These are phyloP conservation scores for Sebastes diploproa DNA, from an alignment of 2,797 vertebrate species.

Conservation along the genomic window DNA sequence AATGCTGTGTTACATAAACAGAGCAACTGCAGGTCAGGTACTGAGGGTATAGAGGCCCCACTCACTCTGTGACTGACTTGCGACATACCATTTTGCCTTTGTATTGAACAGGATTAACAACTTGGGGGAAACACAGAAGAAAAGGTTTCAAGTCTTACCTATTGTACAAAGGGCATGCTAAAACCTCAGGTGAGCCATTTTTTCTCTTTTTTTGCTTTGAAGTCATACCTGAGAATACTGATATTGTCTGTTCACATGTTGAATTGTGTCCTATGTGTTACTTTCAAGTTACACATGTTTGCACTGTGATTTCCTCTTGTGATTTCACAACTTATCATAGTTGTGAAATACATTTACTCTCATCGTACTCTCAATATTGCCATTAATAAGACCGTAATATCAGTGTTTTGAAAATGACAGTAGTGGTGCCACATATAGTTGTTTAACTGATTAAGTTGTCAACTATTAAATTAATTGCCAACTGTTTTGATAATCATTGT, in stretches of 20 bases:
- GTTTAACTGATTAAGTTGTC: too few relatives aligned
- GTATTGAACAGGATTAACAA: constrained; percentile 77
- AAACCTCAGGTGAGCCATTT: constrained; percentile 70
- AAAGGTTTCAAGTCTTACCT: constrained; percentile 61
- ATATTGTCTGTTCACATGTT: not conserved
- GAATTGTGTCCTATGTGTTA: not conserved
- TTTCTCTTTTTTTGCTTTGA: not conserved
- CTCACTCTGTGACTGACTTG: constrained; percentile 55
- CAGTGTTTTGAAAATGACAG: too few relatives aligned
- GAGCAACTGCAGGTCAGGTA: constrained; percentile 65
- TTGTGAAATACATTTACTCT: not conserved
- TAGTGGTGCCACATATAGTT: too few relatives aligned
- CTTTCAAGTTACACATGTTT: not conserved
- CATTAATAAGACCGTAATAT: too few relatives aligned
- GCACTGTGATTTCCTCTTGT: not conserved
- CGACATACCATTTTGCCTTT: constrained; percentile 74
- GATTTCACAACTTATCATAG: not conserved
- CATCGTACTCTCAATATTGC: not conserved
- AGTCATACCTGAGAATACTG: not conserved
- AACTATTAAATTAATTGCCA: too few relatives aligned
- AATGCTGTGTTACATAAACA: constrained; percentile 71
- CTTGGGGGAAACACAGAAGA: constrained; percentile 68
- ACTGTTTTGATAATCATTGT: too few relatives aligned
- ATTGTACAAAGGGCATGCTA: constrained; percentile 70
- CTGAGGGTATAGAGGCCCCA: constrained; percentile 48